Conservation (phyloP, 2,797 vertebrate genomes). For the Crenuchus spilurus region DNA sequence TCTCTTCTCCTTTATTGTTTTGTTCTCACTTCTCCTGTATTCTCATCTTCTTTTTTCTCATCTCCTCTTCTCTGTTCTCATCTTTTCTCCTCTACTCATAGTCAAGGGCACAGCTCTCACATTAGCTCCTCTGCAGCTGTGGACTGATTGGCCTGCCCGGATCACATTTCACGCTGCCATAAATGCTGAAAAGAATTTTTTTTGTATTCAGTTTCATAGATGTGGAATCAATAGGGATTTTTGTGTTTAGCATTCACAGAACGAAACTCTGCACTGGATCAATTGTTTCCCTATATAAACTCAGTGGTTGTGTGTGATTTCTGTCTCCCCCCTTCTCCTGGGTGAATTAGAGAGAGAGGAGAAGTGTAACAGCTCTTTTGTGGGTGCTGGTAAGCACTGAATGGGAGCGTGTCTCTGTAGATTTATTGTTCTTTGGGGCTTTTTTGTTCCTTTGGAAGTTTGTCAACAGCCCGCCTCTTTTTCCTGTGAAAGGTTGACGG, state of each 20-base stretch:
- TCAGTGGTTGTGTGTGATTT: conserved; percentile 10
- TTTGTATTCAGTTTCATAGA: conserved; percentile 30
- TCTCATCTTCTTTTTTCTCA: neutral
- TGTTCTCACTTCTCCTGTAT: neutral
- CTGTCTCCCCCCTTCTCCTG: neutral
- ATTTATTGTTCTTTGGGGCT: conserved; percentile 56
- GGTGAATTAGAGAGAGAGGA: conserved; percentile 38
- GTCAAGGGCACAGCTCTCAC: conserved; percentile 28
- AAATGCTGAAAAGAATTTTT: conserved; percentile 39
- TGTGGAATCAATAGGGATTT: conserved; percentile 28
- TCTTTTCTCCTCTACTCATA: neutral
- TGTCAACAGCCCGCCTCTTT: conserved; percentile 51
- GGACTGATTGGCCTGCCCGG: conserved; percentile 35
- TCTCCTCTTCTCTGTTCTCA: neutral
- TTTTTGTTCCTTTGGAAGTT: conserved; percentile 57
- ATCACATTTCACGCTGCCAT: conserved; percentile 48
- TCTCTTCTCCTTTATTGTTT: neutral
- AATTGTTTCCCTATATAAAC: conserved; percentile 41
- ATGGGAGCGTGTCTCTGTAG: conserved; percentile 43
- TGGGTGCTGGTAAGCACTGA: conserved; percentile 31
- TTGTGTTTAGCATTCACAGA: conserved; percentile 34
- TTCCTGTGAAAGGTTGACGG: conserved; percentile 48
- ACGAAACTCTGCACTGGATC: conserved; percentile 36
- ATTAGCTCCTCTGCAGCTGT: conserved; percentile 30
- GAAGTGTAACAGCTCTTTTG: conserved; percentile 40